Conservation (phyloP, 2,113 vertebrate species). For the Prinia subflava region DNA sequence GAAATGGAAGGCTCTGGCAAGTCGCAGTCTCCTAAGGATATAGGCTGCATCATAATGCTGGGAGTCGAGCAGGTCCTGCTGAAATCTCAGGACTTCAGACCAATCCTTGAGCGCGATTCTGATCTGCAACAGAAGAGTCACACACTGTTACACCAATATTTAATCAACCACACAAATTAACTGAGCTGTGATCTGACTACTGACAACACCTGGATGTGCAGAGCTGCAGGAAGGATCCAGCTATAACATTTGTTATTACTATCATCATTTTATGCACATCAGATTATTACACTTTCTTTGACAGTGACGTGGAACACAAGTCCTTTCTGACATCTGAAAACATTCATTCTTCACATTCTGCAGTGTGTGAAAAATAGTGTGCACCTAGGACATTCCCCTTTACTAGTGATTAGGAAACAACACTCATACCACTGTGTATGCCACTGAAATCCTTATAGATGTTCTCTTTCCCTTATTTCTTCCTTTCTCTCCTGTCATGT, state of each 20-base stretch:
- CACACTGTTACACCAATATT: not conserved
- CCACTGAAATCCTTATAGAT: not conserved
- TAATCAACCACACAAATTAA: not conserved
- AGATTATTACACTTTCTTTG: not conserved
- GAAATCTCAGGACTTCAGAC: constrained; percentile 81
- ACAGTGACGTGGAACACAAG: not conserved
- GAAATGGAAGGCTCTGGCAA: constrained; percentile 85
- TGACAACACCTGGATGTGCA: not conserved
- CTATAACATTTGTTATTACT: not conserved
- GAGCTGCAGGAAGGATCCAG: not conserved
- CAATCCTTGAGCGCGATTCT: constrained; percentile 88
- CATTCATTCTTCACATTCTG: not conserved
- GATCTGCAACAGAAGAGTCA: constrained; percentile 73
- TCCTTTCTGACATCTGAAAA: not conserved
- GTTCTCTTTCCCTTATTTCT: not conserved
- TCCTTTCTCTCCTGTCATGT: not conserved
- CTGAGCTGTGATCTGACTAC: not conserved
- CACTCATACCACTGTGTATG: not conserved
- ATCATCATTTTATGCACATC: not conserved
- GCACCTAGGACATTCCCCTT: not conserved
- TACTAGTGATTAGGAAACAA: not conserved
- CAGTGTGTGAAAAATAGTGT: not conserved
- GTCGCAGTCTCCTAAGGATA: constrained; percentile 77
- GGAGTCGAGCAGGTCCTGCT: constrained; percentile 81
- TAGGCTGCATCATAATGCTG: constrained; percentile 86